Evolutionary conservation across 2,797 vertebrate genomes (phyloP), one percentile per base, ranked within the genome.

Genomic region (Salmo trutta): DNA sequence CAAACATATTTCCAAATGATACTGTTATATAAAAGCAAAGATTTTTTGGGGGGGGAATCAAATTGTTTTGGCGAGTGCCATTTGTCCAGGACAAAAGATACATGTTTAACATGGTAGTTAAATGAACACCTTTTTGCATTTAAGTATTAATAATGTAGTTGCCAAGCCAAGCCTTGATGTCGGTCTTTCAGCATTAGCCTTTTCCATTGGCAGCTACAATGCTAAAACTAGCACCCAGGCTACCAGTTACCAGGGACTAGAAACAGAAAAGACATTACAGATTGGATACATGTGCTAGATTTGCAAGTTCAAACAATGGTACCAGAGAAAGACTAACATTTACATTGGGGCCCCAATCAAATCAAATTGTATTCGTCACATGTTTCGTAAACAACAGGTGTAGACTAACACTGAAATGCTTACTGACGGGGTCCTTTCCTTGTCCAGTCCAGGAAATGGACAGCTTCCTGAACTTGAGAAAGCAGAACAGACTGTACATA

Each of bases 271-370:
- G 83, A 84, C 51, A 68, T 62, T 77, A 88, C 56, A 75, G 73
- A 72, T 83, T 77, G n/a, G 78, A 90, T 89, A 80, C 88, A 74
- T 85, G 88, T 47, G 41, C 85, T 86, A 74, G 41, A 88, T 81
- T 93, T 94, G 91, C 91, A 90, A 94, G 96, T 96, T 97, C 93
- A 98, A 98, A 97, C 96, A 97, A 97, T 95, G 95, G 96, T 95
- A 94, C 94, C 93, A 95, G 93, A 90, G 87, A 94, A 87, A 88
- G 6, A 64, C 56, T 85, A 84, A 82, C 82, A 41, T 77, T 85
- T 64, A 52, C 68, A 75, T 67, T 27, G 77, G 53, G 78, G 92
- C 62, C 93, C 89, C 91, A 93, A 91, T 92, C 94, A 47, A 47
- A 47, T 47, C 1, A 47, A 14, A 47, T 47, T 14, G 10, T 47